A percentile compares a stretch with the other conserved stretches of the same genome.
These are phyloP conservation scores for Pantherophis alleghaniensis DNA, from an alignment of 2,797 vertebrate species.

Conservation along the genomic window DNA sequence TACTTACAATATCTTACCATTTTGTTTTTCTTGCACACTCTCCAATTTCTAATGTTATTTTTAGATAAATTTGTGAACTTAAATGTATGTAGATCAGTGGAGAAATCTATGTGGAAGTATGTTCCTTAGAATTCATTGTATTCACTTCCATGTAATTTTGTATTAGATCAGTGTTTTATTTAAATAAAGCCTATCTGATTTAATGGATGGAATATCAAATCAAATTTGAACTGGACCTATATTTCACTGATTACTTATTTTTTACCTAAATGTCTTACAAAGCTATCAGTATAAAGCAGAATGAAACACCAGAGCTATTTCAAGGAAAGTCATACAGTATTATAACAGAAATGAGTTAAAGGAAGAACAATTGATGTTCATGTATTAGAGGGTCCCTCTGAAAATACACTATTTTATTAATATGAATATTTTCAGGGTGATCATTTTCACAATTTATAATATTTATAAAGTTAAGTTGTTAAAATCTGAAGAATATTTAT, in stretches of 20 bases:
- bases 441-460: neutral
- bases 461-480: neutral
- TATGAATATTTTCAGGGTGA: neutral
- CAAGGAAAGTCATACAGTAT: neutral
- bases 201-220: neutral
- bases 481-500: neutral
- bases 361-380: neutral
- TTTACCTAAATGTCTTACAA: neutral
- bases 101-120: neutral
- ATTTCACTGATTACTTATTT: neutral
- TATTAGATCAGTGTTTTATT: neutral
- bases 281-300: neutral
- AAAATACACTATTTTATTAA: neutral
- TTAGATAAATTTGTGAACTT: neutral
- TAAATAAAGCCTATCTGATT: neutral
- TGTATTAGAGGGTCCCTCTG: neutral
- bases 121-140: neutral
- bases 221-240: neutral
- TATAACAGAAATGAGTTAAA: neutral
- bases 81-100: slow-evolving; percentile 21
- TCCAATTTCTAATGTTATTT: neutral
- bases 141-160: neutral
- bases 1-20: slow-evolving; percentile 20
- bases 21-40: neutral
- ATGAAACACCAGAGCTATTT: neutral